Evolutionary conservation across 1,140 invertebrate genomes (phyloP).

Genomic region (Sinella curviseta): DNA sequence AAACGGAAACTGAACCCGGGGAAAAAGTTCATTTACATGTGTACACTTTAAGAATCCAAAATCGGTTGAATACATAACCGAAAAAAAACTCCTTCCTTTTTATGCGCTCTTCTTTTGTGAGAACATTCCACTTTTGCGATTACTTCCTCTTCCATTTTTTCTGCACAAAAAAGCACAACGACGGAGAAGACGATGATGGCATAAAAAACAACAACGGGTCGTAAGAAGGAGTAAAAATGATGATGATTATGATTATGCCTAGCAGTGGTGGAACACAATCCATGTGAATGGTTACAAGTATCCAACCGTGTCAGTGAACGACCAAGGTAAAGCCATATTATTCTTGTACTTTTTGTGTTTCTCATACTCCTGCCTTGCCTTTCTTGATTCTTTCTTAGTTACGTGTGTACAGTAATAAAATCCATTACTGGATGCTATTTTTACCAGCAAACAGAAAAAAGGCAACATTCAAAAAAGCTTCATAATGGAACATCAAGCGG

Average conservation of each 20-base stretch:
- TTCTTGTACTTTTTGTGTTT: not conserved
- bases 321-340: too few relatives aligned
- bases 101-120: not conserved
- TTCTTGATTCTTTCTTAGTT: too few relatives aligned
- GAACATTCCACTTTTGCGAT: not conserved
- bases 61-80: not conserved
- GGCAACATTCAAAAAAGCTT: not conserved
- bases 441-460: not conserved
- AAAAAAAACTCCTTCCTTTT: not conserved
- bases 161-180: not conserved
- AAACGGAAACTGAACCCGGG: constrained; percentile 10
- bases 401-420: not conserved
- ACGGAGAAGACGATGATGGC: not conserved
- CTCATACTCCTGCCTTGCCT: not conserved
- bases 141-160: not conserved
- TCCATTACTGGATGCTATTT: not conserved
- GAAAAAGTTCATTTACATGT: constrained; percentile 22
- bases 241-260: too few relatives aligned
- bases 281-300: too few relatives aligned
- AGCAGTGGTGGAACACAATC: too few relatives aligned
- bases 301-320: too few relatives aligned
- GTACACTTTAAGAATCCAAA: constrained; percentile 16
- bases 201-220: not conserved
- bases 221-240: too few relatives aligned
- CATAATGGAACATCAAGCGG: not conserved